Conservation (phyloP, 2,113 vertebrate genomes). For the Pollimyrus isidori region DNA sequence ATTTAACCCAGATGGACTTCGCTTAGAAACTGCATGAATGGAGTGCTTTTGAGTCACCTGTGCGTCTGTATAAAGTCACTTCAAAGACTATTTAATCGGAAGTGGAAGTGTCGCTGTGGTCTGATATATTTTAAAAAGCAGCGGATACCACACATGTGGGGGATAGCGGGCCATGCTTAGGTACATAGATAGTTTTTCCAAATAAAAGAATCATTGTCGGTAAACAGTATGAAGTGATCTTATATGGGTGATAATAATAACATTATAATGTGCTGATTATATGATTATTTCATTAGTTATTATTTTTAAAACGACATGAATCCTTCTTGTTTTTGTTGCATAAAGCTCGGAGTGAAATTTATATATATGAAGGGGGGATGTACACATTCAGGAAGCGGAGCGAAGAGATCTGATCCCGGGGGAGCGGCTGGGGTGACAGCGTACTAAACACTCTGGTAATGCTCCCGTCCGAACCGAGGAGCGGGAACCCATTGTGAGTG, state of each 20-base stretch:
- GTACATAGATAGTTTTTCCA: background rate
- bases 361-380: background rate
- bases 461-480: conserved; percentile 54
- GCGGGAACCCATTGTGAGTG: conserved; percentile 31
- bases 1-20: conserved; percentile 11
- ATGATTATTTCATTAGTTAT: background rate
- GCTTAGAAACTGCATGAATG: background rate
- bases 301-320: background rate
- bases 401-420: conserved; percentile 14
- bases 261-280: background rate
- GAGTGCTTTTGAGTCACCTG: background rate
- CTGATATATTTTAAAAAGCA: background rate
- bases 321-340: background rate
- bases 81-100: background rate
- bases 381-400: background rate
- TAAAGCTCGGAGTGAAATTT: background rate
- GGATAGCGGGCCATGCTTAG: background rate
- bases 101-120: background rate
- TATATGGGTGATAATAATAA: background rate
- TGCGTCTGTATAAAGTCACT: background rate
- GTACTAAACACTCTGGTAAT: conserved; percentile 58
- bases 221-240: background rate
- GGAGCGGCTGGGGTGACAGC: conserved; percentile 45
- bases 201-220: background rate
- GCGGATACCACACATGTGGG: background rate